Conservation (phyloP, 2,113 vertebrate species). For the Spilogale gracilis region DNA sequence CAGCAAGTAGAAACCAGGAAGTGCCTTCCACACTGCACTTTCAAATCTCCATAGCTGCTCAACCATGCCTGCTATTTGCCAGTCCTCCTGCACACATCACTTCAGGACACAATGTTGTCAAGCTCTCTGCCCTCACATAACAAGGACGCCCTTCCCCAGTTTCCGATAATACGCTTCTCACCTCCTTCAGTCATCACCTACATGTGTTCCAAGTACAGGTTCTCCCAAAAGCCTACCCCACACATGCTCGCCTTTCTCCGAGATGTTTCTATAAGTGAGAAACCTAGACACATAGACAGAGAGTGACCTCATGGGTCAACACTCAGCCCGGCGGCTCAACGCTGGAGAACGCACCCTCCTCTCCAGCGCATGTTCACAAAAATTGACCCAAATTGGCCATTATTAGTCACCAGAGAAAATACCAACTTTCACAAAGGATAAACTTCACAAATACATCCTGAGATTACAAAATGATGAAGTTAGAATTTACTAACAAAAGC, state of each 20-base stretch:
- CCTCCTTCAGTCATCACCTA: neutral
- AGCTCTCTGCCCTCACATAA: neutral
- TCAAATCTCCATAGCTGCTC: neutral
- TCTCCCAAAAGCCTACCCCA: neutral
- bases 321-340: accelerated
- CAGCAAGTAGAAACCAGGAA: neutral
- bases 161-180: neutral
- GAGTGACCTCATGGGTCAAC: neutral
- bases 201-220: neutral
- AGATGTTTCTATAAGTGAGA: neutral
- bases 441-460: neutral
- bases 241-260: neutral
- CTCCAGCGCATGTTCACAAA: neutral
- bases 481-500: neutral
- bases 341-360: neutral
- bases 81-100: neutral
- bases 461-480: neutral
- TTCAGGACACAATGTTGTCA: neutral
- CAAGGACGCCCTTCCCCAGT: neutral
- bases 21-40: neutral
- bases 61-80: neutral
- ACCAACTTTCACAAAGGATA: neutral
- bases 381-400: neutral
- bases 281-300: neutral
- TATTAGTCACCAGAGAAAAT: neutral